Percentiles rank a stretch among this genome's conserved stretches.
Conservation (phyloP, 2,113 vertebrate genomes). For the Zeus faber region DNA sequence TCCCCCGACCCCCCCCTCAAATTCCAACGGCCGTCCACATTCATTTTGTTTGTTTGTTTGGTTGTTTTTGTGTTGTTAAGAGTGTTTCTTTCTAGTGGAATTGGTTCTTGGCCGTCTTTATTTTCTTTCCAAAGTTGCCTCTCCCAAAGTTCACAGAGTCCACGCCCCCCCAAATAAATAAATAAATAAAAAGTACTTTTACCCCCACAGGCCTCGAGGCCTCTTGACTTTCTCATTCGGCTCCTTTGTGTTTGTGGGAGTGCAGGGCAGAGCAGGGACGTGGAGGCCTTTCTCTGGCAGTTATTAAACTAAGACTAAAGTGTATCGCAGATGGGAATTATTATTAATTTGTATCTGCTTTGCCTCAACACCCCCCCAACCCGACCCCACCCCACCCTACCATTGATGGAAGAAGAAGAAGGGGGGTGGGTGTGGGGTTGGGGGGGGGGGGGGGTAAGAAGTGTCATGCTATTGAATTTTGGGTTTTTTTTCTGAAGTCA, state of each 20-base stretch:
- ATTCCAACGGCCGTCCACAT: too few relatives aligned
- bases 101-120: too few relatives aligned
- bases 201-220: slow-evolving; percentile 73
- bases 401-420: slow-evolving; percentile 62
- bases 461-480: slow-evolving; percentile 76
- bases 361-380: too few relatives aligned
- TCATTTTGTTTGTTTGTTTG: too few relatives aligned
- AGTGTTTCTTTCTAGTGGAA: too few relatives aligned
- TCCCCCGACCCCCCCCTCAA: too few relatives aligned
- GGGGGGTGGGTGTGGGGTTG: too few relatives aligned
- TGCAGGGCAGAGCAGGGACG: slow-evolving; percentile 47
- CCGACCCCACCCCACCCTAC: too few relatives aligned
- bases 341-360: slow-evolving; percentile 84
- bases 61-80: too few relatives aligned
- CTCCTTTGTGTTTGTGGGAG: slow-evolving; percentile 68
- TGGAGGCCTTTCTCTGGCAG: slow-evolving; percentile 62
- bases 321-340: slow-evolving; percentile 79
- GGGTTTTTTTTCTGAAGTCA: slow-evolving; percentile 65
- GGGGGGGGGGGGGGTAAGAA: too few relatives aligned
- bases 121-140: neutral
- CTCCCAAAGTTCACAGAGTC: slow-evolving; percentile 64
- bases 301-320: slow-evolving; percentile 68
- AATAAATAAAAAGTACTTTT: slow-evolving; percentile 56
- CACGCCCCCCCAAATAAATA: slow-evolving; percentile 43
- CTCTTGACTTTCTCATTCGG: slow-evolving; percentile 76